Percentiles rank a stretch among this genome's conserved stretches.
These are phyloP conservation scores for Solen grandis DNA, from an alignment of 1,140 invertebrate genomes.

Conservation along the genomic window DNA sequence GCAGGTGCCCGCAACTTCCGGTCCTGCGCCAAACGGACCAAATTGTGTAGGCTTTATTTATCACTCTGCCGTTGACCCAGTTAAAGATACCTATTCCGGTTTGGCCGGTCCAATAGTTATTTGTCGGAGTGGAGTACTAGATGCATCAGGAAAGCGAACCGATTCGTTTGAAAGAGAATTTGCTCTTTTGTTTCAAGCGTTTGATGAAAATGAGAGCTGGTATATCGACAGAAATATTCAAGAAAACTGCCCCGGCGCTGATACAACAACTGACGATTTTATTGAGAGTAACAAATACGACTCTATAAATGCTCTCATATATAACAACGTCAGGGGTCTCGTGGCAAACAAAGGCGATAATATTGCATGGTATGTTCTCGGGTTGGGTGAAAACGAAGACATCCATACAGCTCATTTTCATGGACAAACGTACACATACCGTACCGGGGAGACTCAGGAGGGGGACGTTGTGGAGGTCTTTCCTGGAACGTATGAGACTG, in stretches of 20 bases:
- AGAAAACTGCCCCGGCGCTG: constrained; percentile 62
- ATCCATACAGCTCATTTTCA: constrained; percentile 77
- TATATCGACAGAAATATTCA: constrained; percentile 70
- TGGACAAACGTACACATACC: constrained; percentile 71
- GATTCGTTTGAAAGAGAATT: constrained; percentile 70
- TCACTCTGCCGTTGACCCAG: constrained; percentile 72
- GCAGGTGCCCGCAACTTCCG: constrained; percentile 66
- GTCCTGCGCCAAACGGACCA: constrained; percentile 67
- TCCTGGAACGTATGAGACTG: constrained; percentile 71
- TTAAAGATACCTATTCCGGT: constrained; percentile 69
- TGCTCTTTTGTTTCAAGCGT: constrained; percentile 68
- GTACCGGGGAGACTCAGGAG: constrained; percentile 58
- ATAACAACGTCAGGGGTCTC: constrained; percentile 68
- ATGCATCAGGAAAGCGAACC: constrained; percentile 31
- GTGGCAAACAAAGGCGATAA: constrained; percentile 64
- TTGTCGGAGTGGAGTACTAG: constrained; percentile 63
- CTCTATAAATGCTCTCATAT: constrained; percentile 73
- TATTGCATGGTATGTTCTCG: constrained; percentile 73
- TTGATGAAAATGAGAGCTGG: constrained; percentile 76
- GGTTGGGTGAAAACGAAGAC: constrained; percentile 70
- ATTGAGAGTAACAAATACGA: constrained; percentile 69
- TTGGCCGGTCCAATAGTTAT: constrained; percentile 73
- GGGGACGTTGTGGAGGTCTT: constrained; percentile 74
- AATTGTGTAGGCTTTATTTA: constrained; percentile 73
- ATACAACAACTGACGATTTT: constrained; percentile 51